Conservation (phyloP, 2,888 invertebrate genomes). For the Orchestes rusci region DNA sequence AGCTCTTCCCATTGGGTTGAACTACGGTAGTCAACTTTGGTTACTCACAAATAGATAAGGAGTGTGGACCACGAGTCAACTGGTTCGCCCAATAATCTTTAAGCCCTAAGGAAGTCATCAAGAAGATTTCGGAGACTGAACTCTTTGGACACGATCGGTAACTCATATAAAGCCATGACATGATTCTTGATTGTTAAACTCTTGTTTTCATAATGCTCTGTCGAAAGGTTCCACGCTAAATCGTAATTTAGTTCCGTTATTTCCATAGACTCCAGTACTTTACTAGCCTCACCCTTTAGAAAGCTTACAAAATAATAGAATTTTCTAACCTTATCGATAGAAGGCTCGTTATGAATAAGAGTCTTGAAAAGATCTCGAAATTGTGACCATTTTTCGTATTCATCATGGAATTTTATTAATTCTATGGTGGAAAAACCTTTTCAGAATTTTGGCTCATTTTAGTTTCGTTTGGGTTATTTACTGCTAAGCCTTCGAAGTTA, state of each 20-base stretch:
- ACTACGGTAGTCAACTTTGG: constrained; percentile 9
- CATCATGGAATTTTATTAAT: constrained; percentile 19
- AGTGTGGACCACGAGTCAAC: constrained; percentile 3
- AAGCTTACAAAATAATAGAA: constrained; percentile 22
- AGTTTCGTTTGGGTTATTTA: no score
- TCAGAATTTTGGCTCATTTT: no score
- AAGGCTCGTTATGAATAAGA: constrained; percentile 19
- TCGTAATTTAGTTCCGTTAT: constrained; percentile 23
- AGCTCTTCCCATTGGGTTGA: constrained; percentile 3
- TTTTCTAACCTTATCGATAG: constrained; percentile 16
- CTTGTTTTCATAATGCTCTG: constrained; percentile 23
- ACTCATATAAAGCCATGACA: constrained; percentile 3
- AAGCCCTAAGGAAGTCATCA: no score
- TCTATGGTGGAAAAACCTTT: constrained; percentile 11
- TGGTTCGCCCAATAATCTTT: constrained; percentile 1
- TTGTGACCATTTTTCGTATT: constrained; percentile 19
- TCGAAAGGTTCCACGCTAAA: constrained; percentile 21
- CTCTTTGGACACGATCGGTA: constrained; percentile 4
- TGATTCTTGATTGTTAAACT: constrained; percentile 20
- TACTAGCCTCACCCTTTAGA: constrained; percentile 21
- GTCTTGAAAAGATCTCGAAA: constrained; percentile 23
- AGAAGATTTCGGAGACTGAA: no score
- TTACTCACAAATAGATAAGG: constrained; percentile 7
- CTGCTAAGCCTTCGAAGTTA: no score
- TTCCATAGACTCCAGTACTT: constrained; percentile 20